phyloP scores from a whole-genome alignment of 2,797 vertebrate species.

The Danio tinwini region DNA sequence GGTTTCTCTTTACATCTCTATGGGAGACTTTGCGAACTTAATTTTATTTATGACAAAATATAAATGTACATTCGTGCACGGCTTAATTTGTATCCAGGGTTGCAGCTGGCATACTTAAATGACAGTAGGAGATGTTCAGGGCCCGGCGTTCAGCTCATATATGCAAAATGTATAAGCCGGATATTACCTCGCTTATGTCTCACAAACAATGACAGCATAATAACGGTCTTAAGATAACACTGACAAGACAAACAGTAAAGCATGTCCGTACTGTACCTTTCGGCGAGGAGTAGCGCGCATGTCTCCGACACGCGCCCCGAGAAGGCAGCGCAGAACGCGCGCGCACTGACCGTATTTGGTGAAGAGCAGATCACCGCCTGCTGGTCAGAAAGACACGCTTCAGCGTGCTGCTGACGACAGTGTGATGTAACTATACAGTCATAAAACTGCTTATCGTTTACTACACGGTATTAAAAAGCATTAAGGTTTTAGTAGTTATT shows the following conservation, averaged over 20 bases:
- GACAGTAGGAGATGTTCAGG: constrained; percentile 11
- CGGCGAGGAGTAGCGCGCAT: background rate
- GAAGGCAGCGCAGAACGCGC: background rate
- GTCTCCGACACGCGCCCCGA: background rate
- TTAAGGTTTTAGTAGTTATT: too few species aligned
- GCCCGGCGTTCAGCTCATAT: background rate
- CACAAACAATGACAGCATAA: background rate
- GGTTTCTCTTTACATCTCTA: background rate
- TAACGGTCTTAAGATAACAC: background rate
- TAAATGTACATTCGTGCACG: background rate
- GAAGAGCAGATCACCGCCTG: constrained; percentile 29
- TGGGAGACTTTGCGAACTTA: background rate
- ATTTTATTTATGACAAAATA: background rate
- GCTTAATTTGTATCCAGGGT: background rate
- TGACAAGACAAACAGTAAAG: background rate
- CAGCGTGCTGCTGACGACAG: background rate
- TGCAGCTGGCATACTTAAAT: background rate
- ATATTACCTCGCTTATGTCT: background rate
- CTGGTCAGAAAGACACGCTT: constrained; percentile 2
- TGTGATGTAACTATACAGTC: background rate
- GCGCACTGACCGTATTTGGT: constrained; percentile 23
- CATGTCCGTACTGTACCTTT: constrained; percentile 19
- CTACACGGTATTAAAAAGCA: background rate
- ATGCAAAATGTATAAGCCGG: background rate
- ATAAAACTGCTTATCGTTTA: background rate